Percentiles rank a stretch among this genome's conserved stretches.
These are phyloP conservation scores for Orthonychiurus folsomi DNA, from an alignment of 2,888 invertebrate genomes.

Conservation along the genomic window DNA sequence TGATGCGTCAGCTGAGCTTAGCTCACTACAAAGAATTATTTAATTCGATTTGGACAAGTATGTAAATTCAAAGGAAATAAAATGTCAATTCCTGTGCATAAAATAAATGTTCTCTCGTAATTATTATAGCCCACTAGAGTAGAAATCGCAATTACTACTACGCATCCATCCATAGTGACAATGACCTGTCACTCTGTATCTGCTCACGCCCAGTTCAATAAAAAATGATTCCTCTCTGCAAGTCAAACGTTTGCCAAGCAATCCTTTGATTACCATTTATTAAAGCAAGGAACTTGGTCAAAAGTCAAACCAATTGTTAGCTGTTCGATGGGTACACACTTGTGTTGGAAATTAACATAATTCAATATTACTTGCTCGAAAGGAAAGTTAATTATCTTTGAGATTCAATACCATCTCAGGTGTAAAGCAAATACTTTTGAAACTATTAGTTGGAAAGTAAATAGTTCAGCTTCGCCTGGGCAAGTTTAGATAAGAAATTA, in stretches of 20 bases:
- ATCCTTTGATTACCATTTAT: background rate
- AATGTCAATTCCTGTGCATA: background rate
- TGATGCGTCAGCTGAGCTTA: too few relatives aligned
- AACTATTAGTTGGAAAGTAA: background rate
- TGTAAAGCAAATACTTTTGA: background rate
- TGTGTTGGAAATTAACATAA: constrained; percentile 1
- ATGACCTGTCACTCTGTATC: constrained; percentile 1
- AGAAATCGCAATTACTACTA: too few relatives aligned
- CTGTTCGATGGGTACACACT: too few relatives aligned
- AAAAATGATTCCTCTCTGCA: background rate
- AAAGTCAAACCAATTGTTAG: background rate
- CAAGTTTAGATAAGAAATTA: background rate
- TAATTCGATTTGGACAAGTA: too few relatives aligned
- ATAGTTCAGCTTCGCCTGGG: background rate
- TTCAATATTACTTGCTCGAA: background rate
- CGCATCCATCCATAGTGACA: too few relatives aligned
- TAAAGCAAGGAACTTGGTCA: background rate
- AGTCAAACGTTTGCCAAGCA: background rate
- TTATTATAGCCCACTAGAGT: too few relatives aligned
- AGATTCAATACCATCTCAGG: background rate
- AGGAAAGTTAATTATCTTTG: background rate
- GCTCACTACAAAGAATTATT: too few relatives aligned
- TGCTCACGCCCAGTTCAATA: too few relatives aligned
- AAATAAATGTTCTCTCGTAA: too few relatives aligned
- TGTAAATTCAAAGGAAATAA: background rate